Conservation (phyloP, 2,113 vertebrate species). For the Galbula dea region DNA sequence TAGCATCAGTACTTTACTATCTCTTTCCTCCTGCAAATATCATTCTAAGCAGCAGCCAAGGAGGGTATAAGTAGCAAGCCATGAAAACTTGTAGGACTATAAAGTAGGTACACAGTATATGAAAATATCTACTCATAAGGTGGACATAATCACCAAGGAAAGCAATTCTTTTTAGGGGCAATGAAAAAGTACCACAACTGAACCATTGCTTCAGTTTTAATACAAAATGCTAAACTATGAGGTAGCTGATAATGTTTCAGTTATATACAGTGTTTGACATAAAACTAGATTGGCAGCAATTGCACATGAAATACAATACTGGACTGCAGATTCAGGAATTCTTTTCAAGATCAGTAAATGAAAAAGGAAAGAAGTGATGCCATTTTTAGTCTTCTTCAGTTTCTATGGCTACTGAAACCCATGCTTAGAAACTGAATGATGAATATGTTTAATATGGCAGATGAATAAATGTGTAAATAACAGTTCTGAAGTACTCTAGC, state of each 20-base stretch:
- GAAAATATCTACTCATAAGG: background rate
- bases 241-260: background rate
- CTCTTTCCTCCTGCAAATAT: constrained; percentile 5
- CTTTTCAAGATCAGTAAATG: background rate
- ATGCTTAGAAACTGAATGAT: constrained; percentile 1
- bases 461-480: background rate
- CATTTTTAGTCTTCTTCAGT: constrained; percentile 14
- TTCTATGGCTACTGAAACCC: constrained; percentile 48
- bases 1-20: constrained; percentile 11
- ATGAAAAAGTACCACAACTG: background rate
- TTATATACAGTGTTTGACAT: background rate
- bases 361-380: background rate
- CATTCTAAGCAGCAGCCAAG: background rate
- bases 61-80: background rate
- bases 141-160: background rate
- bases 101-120: background rate
- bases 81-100: background rate
- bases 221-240: background rate
- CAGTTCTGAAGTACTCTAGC: background rate
- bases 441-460: background rate
- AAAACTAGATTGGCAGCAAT: background rate
- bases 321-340: background rate
- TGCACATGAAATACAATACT: background rate
- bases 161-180: background rate
- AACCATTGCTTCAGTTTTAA: background rate